Evolutionary conservation across 1,140 invertebrate species (phyloP).

Genomic region (Goniozus legneri): DNA sequence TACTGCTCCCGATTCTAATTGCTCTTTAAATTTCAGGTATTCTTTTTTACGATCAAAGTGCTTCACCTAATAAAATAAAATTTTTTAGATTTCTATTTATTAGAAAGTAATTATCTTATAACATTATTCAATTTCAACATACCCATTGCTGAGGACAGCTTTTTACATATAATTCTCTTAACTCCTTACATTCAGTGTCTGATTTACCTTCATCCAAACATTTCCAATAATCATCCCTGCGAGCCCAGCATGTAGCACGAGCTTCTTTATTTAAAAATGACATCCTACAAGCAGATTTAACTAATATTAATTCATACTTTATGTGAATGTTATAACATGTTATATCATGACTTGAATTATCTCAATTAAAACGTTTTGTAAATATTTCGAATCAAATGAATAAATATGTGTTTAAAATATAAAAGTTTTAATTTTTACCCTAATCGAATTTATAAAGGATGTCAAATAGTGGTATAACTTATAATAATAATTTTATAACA

Average conservation of each 20-base stretch:
- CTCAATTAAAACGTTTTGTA: too few relatives aligned
- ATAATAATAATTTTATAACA: too few relatives aligned
- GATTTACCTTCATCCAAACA: conserved; percentile 73
- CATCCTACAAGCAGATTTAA: conserved; percentile 64
- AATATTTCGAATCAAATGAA: too few relatives aligned
- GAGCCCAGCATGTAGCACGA: conserved; percentile 77
- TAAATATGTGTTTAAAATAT: too few relatives aligned
- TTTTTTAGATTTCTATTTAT: not conserved
- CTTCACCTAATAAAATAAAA: conserved; percentile 64
- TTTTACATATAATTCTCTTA: conserved; percentile 76
- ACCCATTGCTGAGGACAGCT: conserved; percentile 85
- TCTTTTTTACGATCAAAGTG: conserved; percentile 89
- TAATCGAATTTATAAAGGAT: too few relatives aligned
- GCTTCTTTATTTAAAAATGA: conserved; percentile 80
- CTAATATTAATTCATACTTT: too few relatives aligned
- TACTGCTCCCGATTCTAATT: conserved; percentile 83
- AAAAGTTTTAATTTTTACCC: too few relatives aligned
- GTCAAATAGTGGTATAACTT: too few relatives aligned
- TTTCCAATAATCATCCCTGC: conserved; percentile 84
- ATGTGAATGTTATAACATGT: too few relatives aligned
- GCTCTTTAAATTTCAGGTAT: conserved; percentile 84
- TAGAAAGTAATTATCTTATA: not conserved
- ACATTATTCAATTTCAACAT: conserved; percentile 19
- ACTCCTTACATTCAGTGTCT: conserved; percentile 63
- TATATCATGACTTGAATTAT: too few relatives aligned